Percentiles rank a stretch among this genome's conserved stretches.
Conservation (phyloP, 2,888 invertebrate species). For the Aphidius colemani region DNA sequence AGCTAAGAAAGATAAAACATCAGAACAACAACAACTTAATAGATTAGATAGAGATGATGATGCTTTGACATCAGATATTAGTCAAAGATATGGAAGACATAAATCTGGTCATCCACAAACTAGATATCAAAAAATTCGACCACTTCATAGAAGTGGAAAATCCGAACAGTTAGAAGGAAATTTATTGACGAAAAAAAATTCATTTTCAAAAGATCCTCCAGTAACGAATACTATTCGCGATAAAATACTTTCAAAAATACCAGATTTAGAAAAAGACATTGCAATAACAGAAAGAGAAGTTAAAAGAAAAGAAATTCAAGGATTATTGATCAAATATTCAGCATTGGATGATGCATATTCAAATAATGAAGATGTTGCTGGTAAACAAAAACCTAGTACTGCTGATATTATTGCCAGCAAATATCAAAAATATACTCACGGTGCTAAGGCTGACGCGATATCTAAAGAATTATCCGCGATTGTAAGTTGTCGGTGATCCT, state of each 20-base stretch:
- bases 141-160: conserved; percentile 67
- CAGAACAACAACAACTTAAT: conserved; percentile 57
- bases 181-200: conserved; percentile 40
- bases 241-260: conserved; percentile 52
- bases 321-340: conserved; percentile 81
- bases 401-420: conserved; percentile 57
- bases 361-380: conserved; percentile 60
- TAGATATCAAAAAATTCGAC: conserved; percentile 49
- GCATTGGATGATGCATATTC: conserved; percentile 76
- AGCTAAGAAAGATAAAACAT: conserved; percentile 69
- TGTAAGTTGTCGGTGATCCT: neutral
- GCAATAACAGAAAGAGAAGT: conserved; percentile 75
- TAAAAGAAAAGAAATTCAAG: conserved; percentile 81
- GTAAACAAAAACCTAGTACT: conserved; percentile 45
- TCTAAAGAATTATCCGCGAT: conserved; percentile 22
- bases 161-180: conserved; percentile 67
- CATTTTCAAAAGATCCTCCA: conserved; percentile 3
- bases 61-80: conserved; percentile 58
- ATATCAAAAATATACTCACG: conserved; percentile 47
- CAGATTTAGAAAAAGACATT: conserved; percentile 55
- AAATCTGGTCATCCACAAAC: conserved; percentile 57
- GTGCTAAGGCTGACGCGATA: conserved; percentile 28
- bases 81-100: conserved; percentile 58
- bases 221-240: conserved; percentile 55
- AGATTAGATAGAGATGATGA: conserved; percentile 65